These are phyloP conservation scores for Halocynthia roretzi DNA, from an alignment of 23 tunicate genomes.

Conservation along the genomic window DNA sequence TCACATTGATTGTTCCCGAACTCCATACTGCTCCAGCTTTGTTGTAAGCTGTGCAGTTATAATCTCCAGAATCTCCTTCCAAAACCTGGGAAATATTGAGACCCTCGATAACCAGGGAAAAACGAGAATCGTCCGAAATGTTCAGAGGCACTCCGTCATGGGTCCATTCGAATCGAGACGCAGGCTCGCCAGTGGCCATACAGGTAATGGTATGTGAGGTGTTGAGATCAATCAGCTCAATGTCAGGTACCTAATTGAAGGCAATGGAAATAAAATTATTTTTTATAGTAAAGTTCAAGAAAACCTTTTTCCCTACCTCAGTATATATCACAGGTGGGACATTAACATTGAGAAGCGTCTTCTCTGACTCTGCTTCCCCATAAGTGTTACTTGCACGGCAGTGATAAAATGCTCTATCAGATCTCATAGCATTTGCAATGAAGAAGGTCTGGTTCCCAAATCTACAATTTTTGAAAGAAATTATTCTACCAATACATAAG, in stretches of 20 bases:
- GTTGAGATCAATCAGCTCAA: background rate
- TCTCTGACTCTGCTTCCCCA: background rate
- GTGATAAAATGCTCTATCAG: constrained; percentile 1
- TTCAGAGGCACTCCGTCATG: background rate
- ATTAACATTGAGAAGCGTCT: background rate
- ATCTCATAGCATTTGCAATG: background rate
- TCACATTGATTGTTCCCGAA: background rate
- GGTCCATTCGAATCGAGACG: background rate
- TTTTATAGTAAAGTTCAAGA: background rate
- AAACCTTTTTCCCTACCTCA: background rate
- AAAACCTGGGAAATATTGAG: background rate
- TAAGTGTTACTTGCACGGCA: background rate
- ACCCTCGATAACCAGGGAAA: background rate
- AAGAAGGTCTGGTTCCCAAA: constrained; percentile 7
- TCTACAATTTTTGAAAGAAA: constrained; percentile 1
- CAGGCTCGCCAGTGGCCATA: background rate
- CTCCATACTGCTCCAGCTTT: background rate
- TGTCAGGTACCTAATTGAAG: background rate
- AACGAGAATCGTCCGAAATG: background rate
- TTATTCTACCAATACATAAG: background rate
- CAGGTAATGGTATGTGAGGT: background rate
- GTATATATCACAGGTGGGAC: constrained; percentile 8
- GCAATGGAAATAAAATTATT: background rate
- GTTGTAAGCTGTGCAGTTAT: constrained; percentile 5
- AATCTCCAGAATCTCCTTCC: background rate